phyloP scores from a whole-genome alignment of 2,797 vertebrate species.

The Schizothorax lantsangensis region DNA sequence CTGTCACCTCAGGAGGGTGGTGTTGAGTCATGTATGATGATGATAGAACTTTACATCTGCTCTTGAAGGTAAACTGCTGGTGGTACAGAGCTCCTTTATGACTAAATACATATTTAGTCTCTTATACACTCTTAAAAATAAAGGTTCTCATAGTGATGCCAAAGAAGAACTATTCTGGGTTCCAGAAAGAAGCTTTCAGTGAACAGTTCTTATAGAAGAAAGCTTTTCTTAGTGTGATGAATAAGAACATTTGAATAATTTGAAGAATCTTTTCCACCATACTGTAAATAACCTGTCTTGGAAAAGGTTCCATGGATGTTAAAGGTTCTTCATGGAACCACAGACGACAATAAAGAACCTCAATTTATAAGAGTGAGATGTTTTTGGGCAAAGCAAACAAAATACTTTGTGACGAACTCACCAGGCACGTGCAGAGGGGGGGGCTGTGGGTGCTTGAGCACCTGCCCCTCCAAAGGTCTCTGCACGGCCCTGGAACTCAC shows the following conservation, averaged over 20 bases:
- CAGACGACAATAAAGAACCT: background rate
- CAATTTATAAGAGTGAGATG: background rate
- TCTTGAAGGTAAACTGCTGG: background rate
- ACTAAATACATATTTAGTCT: background rate
- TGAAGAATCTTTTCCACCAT: background rate
- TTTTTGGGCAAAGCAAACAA: background rate
- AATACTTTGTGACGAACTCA: background rate
- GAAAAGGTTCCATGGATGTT: background rate
- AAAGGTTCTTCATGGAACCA: background rate
- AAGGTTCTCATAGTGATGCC: background rate
- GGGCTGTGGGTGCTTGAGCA: no score
- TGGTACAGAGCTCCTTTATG: background rate
- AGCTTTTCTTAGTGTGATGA: background rate
- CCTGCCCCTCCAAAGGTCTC: no score
- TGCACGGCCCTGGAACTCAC: no score
- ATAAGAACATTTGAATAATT: background rate
- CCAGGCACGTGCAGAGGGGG: no score
- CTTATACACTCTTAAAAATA: background rate
- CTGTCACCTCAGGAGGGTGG: background rate
- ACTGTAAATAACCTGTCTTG: background rate
- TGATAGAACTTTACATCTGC: background rate
- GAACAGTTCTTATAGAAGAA: background rate
- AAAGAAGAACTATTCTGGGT: background rate
- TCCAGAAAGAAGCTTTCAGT: background rate
- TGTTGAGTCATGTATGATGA: background rate